phyloP scores from a whole-genome alignment of 2,113 vertebrate species.

The Hylia prasina region DNA sequence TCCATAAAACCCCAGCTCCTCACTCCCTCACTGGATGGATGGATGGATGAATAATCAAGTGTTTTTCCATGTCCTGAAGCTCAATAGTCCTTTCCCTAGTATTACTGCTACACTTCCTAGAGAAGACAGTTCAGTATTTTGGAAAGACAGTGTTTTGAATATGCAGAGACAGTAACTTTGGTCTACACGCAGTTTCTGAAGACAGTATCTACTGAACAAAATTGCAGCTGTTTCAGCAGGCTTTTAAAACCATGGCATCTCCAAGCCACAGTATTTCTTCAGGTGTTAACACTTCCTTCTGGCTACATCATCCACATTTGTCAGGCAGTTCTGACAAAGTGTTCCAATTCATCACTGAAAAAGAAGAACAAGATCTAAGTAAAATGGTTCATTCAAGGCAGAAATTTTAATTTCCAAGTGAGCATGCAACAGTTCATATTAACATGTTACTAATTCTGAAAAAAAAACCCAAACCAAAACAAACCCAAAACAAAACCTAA shows the following conservation, averaged over 20 bases:
- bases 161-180: not conserved
- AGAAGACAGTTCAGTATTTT: not conserved
- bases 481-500: not conserved
- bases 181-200: not conserved
- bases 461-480: too few species aligned
- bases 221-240: not conserved
- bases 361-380: slow-evolving; percentile 10
- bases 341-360: slow-evolving; percentile 25
- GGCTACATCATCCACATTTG: not conserved
- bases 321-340: not conserved
- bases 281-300: not conserved
- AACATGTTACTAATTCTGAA: not conserved
- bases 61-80: fast-evolving
- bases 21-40: not conserved
- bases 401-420: not conserved
- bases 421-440: not conserved
- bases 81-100: not conserved
- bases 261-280: not conserved
- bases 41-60: not conserved
- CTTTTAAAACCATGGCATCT: not conserved
- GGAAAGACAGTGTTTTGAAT: not conserved
- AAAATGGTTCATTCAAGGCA: not conserved
- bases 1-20: not conserved
- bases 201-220: not conserved
- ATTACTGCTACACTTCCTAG: not conserved